Conservation (phyloP, 1,140 invertebrate species). For the Agrypnia vestita region DNA sequence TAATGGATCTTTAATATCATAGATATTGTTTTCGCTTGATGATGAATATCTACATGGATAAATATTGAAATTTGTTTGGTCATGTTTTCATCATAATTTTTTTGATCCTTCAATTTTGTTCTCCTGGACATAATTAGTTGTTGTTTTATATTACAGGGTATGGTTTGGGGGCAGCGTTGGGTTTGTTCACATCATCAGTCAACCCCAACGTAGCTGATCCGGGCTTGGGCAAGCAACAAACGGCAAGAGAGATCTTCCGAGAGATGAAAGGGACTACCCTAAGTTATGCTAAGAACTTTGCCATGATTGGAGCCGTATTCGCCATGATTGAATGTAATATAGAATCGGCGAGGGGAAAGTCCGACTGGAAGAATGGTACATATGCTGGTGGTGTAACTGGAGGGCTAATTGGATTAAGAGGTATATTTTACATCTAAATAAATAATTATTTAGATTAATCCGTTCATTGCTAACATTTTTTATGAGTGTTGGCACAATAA, state of each 20-base stretch:
- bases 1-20: too few relatives aligned
- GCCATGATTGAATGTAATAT: conserved; percentile 94
- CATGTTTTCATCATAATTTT: too few relatives aligned
- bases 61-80: conserved; percentile 21
- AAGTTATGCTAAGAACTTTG: conserved; percentile 98
- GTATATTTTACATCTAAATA: conserved; percentile 68
- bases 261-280: conserved; percentile 95
- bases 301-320: conserved; percentile 93
- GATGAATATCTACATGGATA: too few relatives aligned
- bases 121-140: too few relatives aligned
- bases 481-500: too few relatives aligned
- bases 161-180: conserved; percentile 93
- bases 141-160: conserved; percentile 79
- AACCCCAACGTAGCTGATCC: conserved; percentile 87
- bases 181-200: conserved; percentile 95
- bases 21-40: too few relatives aligned
- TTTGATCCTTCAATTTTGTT: too few relatives aligned
- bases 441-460: too few relatives aligned
- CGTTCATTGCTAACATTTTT: too few relatives aligned
- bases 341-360: conserved; percentile 93
- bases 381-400: conserved; percentile 95
- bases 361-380: conserved; percentile 97
- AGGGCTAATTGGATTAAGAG: conserved; percentile 94
- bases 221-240: conserved; percentile 86
- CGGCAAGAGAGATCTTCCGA: conserved; percentile 85